phyloP scores from a whole-genome alignment of 1,140 invertebrate genomes.

The Solen grandis region DNA sequence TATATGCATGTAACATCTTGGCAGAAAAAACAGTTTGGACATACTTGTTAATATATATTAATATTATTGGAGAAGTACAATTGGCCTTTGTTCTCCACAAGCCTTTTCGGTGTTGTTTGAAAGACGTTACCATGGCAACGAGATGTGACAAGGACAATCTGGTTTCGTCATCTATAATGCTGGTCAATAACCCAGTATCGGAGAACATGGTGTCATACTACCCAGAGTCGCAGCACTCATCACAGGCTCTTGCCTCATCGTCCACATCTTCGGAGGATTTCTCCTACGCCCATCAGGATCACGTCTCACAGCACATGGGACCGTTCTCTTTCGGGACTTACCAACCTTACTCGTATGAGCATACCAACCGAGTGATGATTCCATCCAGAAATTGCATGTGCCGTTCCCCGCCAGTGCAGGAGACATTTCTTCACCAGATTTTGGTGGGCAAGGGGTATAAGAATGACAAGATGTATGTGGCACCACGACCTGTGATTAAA shows the following conservation, averaged over 20 bases:
- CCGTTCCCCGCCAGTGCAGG: conserved; percentile 48
- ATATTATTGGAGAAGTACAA: no score
- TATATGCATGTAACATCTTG: no score
- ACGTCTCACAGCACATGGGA: conserved; percentile 1
- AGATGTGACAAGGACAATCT: conserved; percentile 20
- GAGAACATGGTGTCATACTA: conserved; percentile 39
- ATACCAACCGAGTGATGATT: background rate
- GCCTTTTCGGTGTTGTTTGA: no score
- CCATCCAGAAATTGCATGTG: conserved; percentile 48
- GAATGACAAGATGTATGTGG: conserved; percentile 56
- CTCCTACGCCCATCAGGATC: conserved; percentile 31
- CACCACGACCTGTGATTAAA: conserved; percentile 44
- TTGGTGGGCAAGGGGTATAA: conserved; percentile 68
- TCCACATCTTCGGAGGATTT: background rate
- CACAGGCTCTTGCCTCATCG: background rate
- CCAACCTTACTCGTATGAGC: conserved; percentile 31
- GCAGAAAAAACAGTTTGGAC: no score
- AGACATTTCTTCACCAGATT: conserved; percentile 68
- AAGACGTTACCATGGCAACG: background rate
- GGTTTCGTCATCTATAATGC: conserved; percentile 51
- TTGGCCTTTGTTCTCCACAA: no score
- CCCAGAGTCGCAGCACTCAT: conserved; percentile 3
- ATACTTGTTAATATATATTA: no score
- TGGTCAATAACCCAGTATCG: conserved; percentile 50
- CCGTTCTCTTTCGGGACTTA: conserved; percentile 50